Base-by-base conservation (phyloP, 2,113 vertebrate species). In the Podilymbus podiceps region DNA sequence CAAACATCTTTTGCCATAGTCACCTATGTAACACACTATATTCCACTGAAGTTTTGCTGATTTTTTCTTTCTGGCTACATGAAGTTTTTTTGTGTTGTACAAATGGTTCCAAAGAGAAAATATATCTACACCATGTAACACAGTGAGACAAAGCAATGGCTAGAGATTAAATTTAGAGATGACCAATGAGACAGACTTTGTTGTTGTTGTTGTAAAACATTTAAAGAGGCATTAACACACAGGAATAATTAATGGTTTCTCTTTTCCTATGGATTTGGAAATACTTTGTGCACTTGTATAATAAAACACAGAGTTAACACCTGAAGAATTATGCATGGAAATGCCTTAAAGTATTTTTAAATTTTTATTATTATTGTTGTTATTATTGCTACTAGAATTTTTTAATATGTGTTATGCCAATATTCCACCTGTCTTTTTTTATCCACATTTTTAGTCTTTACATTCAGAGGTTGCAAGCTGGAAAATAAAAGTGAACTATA, bases 401-500 rank as follows among this genome's bases (percentile, higher is more conserved):
- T 72, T 49, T 13, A 72, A 35, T 52, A 27, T 4, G 7, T 58
- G 24, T 59, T 71, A 60, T 42, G 46, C 18, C 35, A 91, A 52
- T 59, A 89, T 78, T 67, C 14, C 33, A 84, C 46, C 35, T 71
- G 56, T 46, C 35, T 52, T 89, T 67, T 87, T 63, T 59, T 12
- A 71, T 21, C 49, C 62, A 52, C 60, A n/a, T 53, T 95, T 92
- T 77, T 72, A 77, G 63, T 44, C 71, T 52, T 85, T 69, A 72
- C 16, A 68, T 15, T 31, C 35, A 94, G 33, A 85, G 80, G 76
- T 50, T 93, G 47, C 64, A 93, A 82, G 71, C 58, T 85, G 69
- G 53, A 95, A 96, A 96, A 79, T n/a, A 80, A 15, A 96, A 95
- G 76, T 91, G 92, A 96, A 91, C 90, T 90, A 73, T 64, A 85